A percentile compares a stretch with the other conserved stretches of the same genome.
Evolutionary conservation across 2,797 vertebrate genomes (phyloP).

Genomic region (Nannoperca australis): DNA sequence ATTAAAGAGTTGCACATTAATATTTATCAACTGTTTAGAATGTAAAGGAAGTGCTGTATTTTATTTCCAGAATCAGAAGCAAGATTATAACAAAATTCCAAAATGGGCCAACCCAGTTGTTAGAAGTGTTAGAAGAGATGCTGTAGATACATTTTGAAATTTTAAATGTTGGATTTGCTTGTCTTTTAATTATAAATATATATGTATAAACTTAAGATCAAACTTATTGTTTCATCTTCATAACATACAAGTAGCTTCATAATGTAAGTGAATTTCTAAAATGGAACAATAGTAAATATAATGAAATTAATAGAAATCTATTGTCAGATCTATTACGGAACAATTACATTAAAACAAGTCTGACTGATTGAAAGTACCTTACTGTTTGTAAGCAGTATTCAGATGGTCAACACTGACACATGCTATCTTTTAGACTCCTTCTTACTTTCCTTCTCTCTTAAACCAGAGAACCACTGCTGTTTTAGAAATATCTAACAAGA

Average conservation of each 20-base stretch:
- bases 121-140: background rate
- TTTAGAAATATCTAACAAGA: constrained; percentile 74
- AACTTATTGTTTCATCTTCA: background rate
- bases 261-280: background rate
- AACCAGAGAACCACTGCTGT: constrained; percentile 43
- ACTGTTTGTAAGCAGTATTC: constrained; percentile 26
- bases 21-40: background rate
- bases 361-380: constrained; percentile 1
- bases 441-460: constrained; percentile 31
- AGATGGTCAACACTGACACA: background rate
- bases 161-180: background rate
- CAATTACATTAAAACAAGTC: background rate
- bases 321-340: constrained; percentile 8
- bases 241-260: background rate
- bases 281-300: background rate
- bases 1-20: background rate
- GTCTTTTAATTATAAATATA: background rate
- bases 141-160: background rate
- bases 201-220: background rate
- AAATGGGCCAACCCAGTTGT: background rate
- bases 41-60: background rate
- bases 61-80: background rate
- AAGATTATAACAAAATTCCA: background rate
- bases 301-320: background rate
- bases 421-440: background rate